Base-by-base conservation (phyloP, 2,888 invertebrate genomes). In the Nasonia oneida region DNA sequence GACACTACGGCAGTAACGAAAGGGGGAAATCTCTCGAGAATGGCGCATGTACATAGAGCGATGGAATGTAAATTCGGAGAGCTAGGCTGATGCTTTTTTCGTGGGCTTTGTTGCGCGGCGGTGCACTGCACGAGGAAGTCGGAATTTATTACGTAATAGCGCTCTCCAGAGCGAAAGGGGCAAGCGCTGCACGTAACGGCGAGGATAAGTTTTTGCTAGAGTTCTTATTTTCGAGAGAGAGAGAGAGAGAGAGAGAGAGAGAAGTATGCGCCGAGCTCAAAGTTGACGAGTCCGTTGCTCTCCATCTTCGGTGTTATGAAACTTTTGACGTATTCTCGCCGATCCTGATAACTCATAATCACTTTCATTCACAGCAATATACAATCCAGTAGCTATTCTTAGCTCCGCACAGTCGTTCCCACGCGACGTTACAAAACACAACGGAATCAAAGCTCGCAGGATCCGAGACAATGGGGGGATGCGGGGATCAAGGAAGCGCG, bases 131-230 rank as follows among this genome's bases (percentile, higher is more conserved):
- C 4, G 8, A 61, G 57, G 57, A 23, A 61, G 57, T 61, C 57
- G 57, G 57, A 61, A 61, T 61, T 61, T 61, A 61, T 61, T 61
- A 61, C 57, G 57, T 61, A 61, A 61, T 61, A 61, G 57, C 57
- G 18, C 57, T 4, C 57, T 18, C 18, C 23, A 0, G n/a, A n/a
- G 57, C 57, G 57, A 61, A 61, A 61, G 57, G 57, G 57, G 57
- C 57, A 61, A 61, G 57, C 57, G n/a, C 29, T 29, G 29, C 57
- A 61, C 57, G 57, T 61, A 61, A 61, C 57, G 57, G 57, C 57
- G 57, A 61, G 57, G 57, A 61, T 61, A 61, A 61, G n/a, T 61
- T 61, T 61, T 61, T 61, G 57, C 57, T 61, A n/a, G 57, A 23
- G 57, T 23, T 61, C 57, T 61, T 61, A 61, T 61, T 61, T 61